Evolutionary conservation across 1,140 invertebrate genomes (phyloP), one percentile per base, ranked within the genome.

Genomic region (Chironomus tepperi): DNA sequence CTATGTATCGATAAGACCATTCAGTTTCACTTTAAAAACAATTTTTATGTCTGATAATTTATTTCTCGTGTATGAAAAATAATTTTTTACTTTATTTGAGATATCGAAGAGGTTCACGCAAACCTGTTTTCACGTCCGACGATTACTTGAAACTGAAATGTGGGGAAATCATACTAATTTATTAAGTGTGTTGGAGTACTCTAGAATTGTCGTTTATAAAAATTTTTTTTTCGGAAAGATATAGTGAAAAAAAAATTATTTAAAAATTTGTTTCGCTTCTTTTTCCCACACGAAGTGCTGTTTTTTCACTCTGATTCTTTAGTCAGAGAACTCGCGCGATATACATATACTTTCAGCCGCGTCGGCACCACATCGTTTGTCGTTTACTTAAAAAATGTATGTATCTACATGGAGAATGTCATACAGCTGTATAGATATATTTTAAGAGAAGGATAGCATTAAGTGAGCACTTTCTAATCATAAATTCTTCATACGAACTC

Each of bases 51-150:
- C 24, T 34, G 24, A 34, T 34, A 34, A 34, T 34, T 34, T 34
- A 34, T 34, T 34, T 34, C 24, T 34, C 24, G 5, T 34, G 24
- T 34, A 34, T 12, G 47, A 57, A 47, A 57, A 57, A 12, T 57
- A 34, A 2, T 34, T 34, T 2, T 34, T 34, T 34, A 2, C 5
- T 34, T 34, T 34, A 34, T 2, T 34, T 34, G 24, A 34, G 24
- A 34, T 34, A 34, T 9, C 7, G 9, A 15, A 47, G 43, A 47
- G 43, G 8, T 57, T 12, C 47, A 57, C 47, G 47, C 47, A 57
- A 57, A 57, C 47, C 47, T 57, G 47, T 57, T 57, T 57, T n/a
- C 47, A 57, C 47, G 47, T 57, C 47, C 47, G 47, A 57, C 47
- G n/a, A 57, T 57, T n/a, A 57, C 47, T 57, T 57, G 47, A 57